Conservation (phyloP, 2,888 invertebrate species). For the Tipula lateralis region DNA sequence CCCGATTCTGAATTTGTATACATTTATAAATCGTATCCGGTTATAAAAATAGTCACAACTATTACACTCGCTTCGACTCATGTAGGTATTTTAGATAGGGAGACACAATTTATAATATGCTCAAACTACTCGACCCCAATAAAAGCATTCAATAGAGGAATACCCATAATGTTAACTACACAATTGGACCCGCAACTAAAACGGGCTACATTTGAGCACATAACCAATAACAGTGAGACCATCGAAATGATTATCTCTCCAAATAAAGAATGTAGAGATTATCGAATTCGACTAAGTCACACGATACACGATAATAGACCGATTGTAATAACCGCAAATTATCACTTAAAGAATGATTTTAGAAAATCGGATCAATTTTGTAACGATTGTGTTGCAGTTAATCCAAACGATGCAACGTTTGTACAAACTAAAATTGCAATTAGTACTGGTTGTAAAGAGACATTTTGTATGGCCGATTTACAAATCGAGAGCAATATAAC, state of each 20-base stretch:
- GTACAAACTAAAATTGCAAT: constrained; percentile 33
- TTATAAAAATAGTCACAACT: constrained; percentile 34
- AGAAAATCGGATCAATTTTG: constrained; percentile 32
- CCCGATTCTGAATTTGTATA: constrained; percentile 44
- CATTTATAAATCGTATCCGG: constrained; percentile 39
- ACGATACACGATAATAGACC: not conserved
- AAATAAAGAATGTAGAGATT: not conserved
- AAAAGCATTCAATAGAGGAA: not conserved
- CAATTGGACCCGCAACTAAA: not conserved
- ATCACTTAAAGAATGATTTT: not conserved
- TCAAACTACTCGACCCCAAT: not conserved
- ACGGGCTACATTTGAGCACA: not conserved
- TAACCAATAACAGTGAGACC: not conserved
- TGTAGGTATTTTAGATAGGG: not conserved
- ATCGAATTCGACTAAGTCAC: not conserved
- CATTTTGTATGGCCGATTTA: constrained; percentile 33
- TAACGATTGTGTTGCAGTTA: constrained; percentile 32
- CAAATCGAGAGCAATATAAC: not conserved
- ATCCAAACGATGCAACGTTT: constrained; percentile 32
- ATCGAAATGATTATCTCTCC: not conserved
- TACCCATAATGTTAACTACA: not conserved
- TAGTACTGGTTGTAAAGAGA: constrained; percentile 33
- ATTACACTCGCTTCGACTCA: not conserved
- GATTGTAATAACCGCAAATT: not conserved
- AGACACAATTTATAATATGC: not conserved